Conservation (phyloP, 1,140 invertebrate genomes). For the Diabrotica undecimpunctata region DNA sequence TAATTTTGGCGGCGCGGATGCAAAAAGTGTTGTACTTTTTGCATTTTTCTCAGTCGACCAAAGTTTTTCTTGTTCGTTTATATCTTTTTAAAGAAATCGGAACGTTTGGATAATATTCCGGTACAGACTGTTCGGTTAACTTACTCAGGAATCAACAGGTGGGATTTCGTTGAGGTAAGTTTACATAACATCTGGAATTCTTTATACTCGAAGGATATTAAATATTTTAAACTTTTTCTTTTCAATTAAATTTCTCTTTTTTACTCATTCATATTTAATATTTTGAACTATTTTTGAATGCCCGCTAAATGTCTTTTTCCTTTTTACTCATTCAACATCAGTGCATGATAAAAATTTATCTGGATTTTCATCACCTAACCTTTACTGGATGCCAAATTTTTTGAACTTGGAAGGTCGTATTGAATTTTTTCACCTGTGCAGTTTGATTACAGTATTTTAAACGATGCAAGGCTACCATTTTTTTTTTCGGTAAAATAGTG, state of each 20-base stretch:
- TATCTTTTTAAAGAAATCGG: background rate
- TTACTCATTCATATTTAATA: background rate
- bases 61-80: background rate
- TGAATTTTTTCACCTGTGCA: too few relatives aligned
- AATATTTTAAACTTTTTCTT: background rate
- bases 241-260: too few relatives aligned
- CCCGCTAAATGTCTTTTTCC: background rate
- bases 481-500: too few relatives aligned
- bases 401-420: too few relatives aligned
- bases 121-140: background rate
- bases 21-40: background rate
- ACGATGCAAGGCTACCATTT: too few relatives aligned
- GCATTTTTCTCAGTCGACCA: background rate
- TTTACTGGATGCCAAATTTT: too few relatives aligned
- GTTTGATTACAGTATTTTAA: too few relatives aligned
- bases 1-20: slow-evolving; percentile 11
- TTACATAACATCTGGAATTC: background rate
- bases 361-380: background rate
- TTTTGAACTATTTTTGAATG: background rate
- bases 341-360: background rate
- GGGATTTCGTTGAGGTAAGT: background rate
- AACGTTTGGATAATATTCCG: too few relatives aligned
- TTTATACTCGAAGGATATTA: background rate
- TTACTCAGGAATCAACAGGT: slow-evolving; percentile 4
- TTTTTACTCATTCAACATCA: background rate